A percentile compares a stretch with the other conserved stretches of the same genome.
Conservation (phyloP, 2,888 invertebrate genomes). For the Mantis religiosa region DNA sequence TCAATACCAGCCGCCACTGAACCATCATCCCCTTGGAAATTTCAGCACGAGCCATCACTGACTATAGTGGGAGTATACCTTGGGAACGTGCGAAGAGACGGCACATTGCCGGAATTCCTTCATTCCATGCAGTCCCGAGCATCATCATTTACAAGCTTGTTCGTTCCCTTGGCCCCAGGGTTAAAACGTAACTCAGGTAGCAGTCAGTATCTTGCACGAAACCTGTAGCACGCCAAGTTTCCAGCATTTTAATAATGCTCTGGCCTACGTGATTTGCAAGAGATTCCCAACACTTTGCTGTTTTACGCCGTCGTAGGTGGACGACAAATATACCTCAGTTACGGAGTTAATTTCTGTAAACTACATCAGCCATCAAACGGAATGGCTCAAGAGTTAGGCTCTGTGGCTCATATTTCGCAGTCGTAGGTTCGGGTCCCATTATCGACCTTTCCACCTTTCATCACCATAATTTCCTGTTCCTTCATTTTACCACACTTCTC, state of each 20-base stretch:
- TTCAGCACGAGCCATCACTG: neutral
- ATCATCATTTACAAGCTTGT: conserved; percentile 13
- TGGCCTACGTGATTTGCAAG: neutral
- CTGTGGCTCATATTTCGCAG: too few relatives aligned
- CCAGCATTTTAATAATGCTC: neutral
- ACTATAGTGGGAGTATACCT: neutral
- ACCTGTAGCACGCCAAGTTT: neutral
- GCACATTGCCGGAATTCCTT: neutral
- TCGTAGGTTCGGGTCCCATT: too few relatives aligned
- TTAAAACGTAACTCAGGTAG: conserved; percentile 8
- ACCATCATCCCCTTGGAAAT: neutral
- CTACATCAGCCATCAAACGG: too few relatives aligned
- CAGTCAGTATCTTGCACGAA: neutral
- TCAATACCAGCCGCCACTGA: neutral
- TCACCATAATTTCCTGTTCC: too few relatives aligned
- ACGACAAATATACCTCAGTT: too few relatives aligned
- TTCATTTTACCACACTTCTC: too few relatives aligned
- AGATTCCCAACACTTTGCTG: neutral
- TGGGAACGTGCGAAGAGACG: neutral
- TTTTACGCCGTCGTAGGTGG: too few relatives aligned
- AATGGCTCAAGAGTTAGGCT: too few relatives aligned
- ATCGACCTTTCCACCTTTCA: too few relatives aligned
- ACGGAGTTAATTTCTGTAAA: too few relatives aligned
- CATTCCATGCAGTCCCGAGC: neutral
- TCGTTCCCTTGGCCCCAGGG: neutral